Percentiles rank a stretch among this genome's conserved stretches.
phyloP scores from a whole-genome alignment of 2,113 vertebrate species.

The Alaudala cheleensis region DNA sequence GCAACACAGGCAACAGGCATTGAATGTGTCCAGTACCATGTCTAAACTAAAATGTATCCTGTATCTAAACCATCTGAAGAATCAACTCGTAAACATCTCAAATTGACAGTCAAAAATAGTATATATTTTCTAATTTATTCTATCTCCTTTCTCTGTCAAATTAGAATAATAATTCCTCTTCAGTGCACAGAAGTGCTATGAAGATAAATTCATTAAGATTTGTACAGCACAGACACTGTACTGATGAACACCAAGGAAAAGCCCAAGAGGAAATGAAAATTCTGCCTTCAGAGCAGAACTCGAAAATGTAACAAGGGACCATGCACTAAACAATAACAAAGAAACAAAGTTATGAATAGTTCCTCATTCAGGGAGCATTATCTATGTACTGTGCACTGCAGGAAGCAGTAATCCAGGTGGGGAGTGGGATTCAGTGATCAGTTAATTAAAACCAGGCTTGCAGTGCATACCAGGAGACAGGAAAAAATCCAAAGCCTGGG shows the following conservation, averaged over 20 bases:
- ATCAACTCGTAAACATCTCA: background rate
- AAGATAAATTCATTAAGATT: conserved; percentile 38
- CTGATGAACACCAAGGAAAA: background rate
- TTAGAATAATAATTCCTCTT: conserved; percentile 35
- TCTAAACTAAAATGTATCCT: background rate
- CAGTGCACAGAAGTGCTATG: background rate
- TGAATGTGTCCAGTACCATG: background rate
- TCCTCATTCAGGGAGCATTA: background rate
- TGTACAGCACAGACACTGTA: background rate
- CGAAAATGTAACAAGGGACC: background rate
- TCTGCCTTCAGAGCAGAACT: conserved; percentile 7
- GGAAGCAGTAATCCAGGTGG: background rate
- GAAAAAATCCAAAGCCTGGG: background rate
- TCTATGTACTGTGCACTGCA: background rate
- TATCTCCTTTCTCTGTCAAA: background rate
- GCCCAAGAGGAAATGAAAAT: background rate
- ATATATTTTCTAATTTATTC: conserved; percentile 27
- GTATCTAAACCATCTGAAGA: background rate
- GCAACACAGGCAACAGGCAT: background rate
- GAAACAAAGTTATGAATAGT: background rate
- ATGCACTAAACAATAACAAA: background rate
- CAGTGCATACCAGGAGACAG: background rate
- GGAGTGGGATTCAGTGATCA: rapidly evolving
- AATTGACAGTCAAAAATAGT: background rate
- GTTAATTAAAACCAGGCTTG: background rate